These are phyloP conservation scores for Aphis gossypii DNA, from an alignment of 1,140 invertebrate species.

Conservation along the genomic window DNA sequence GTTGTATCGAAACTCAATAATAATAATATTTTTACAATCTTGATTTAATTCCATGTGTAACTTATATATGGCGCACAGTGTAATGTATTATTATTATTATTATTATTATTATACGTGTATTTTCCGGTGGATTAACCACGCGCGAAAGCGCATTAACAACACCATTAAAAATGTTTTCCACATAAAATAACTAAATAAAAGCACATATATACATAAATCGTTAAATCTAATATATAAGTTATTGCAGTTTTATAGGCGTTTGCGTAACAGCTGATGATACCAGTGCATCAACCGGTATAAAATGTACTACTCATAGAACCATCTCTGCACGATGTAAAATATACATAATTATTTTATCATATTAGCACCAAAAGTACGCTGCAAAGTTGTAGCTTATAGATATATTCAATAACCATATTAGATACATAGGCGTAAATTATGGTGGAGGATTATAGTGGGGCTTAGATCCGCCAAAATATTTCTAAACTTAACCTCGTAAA, in stretches of 20 bases:
- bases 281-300: not conserved
- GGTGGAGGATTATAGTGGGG: no score
- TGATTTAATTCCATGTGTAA: not conserved
- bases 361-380: not conserved
- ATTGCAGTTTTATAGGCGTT: not conserved
- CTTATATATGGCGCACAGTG: not conserved
- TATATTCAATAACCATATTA: not conserved
- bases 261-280: not conserved
- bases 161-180: not conserved
- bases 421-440: no score
- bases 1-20: not conserved
- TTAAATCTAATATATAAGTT: not conserved
- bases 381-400: no score
- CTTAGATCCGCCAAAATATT: no score
- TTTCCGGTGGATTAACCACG: conserved; percentile 8
- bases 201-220: not conserved
- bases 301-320: not conserved
- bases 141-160: not conserved
- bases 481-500: no score
- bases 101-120: not conserved
- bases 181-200: not conserved
- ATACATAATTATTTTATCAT: not conserved
- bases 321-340: not conserved
- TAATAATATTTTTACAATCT: not conserved
- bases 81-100: not conserved